Conservation (phyloP, 35 echinoderm and acorn worm genomes). For the Strongylocentrotus purpuratus region DNA sequence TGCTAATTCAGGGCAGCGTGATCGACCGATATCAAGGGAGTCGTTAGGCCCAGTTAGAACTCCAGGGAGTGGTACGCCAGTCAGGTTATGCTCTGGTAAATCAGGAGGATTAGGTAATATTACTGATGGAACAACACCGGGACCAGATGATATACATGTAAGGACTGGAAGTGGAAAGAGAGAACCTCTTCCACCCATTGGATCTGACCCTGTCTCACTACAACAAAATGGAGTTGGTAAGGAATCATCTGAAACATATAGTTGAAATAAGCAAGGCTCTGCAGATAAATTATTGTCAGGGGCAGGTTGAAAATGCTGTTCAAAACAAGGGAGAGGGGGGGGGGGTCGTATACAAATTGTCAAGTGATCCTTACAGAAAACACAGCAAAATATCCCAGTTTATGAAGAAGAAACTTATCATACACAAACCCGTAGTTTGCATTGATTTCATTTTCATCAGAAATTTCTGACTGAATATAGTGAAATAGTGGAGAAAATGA, state of each 20-base stretch:
- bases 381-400: too few relatives aligned
- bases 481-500: too few relatives aligned
- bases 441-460: too few relatives aligned
- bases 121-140: constrained; percentile 22
- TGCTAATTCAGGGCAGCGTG: constrained; percentile 32
- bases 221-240: neutral
- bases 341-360: too few relatives aligned
- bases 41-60: constrained; percentile 74
- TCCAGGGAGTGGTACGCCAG: constrained; percentile 52
- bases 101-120: constrained; percentile 1
- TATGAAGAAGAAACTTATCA: too few relatives aligned
- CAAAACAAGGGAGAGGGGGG: too few relatives aligned
- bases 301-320: too few relatives aligned
- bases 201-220: neutral
- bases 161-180: constrained; percentile 77
- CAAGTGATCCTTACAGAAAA: too few relatives aligned
- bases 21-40: constrained; percentile 45
- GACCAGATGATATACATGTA: constrained; percentile 46
- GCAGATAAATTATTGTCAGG: too few relatives aligned
- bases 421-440: too few relatives aligned
- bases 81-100: constrained; percentile 35
- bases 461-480: too few relatives aligned
- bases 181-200: constrained; percentile 81
- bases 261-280: too few relatives aligned
- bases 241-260: neutral